Conservation (phyloP, 2,113 vertebrate genomes). For the Condylura cristata region DNA sequence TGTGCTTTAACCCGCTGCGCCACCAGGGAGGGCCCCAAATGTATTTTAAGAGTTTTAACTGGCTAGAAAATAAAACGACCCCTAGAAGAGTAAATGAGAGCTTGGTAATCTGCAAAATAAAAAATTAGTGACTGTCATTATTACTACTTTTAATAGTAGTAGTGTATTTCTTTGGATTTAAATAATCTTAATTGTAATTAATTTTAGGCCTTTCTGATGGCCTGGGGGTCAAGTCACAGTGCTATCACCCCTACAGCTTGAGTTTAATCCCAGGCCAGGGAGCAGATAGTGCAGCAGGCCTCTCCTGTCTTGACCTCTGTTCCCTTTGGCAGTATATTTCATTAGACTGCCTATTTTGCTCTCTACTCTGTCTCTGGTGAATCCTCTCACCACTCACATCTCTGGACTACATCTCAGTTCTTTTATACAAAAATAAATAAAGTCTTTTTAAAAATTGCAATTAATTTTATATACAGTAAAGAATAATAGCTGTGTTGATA, state of each 20-base stretch:
- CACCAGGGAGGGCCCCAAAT: too few relatives aligned
- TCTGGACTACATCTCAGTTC: too few relatives aligned
- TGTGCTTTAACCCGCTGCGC: too few relatives aligned
- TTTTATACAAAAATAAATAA: background rate
- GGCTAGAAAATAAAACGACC: background rate
- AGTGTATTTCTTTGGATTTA: constrained; percentile 36
- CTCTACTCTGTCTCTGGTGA: too few relatives aligned
- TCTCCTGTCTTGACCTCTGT: too few relatives aligned
- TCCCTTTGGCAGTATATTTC: too few relatives aligned
- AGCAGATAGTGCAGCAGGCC: too few relatives aligned
- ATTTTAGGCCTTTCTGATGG: background rate
- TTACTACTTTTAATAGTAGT: background rate
- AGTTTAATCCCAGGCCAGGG: too few relatives aligned
- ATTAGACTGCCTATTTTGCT: too few relatives aligned
- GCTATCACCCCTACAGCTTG: too few relatives aligned
- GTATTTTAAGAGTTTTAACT: constrained; percentile 12
- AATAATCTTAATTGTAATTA: constrained; percentile 51
- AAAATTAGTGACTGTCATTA: background rate
- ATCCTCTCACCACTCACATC: too few relatives aligned
- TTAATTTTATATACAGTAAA: constrained; percentile 44
- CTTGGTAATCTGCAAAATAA: constrained; percentile 38
- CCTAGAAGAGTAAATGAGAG: constrained; percentile 43
- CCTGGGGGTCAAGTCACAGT: too few relatives aligned
- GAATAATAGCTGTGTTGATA: background rate
- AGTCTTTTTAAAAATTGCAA: constrained; percentile 18